These are phyloP conservation scores for Chaetodon trifascialis DNA, from an alignment of 2,113 vertebrate genomes.

Conservation along the genomic window DNA sequence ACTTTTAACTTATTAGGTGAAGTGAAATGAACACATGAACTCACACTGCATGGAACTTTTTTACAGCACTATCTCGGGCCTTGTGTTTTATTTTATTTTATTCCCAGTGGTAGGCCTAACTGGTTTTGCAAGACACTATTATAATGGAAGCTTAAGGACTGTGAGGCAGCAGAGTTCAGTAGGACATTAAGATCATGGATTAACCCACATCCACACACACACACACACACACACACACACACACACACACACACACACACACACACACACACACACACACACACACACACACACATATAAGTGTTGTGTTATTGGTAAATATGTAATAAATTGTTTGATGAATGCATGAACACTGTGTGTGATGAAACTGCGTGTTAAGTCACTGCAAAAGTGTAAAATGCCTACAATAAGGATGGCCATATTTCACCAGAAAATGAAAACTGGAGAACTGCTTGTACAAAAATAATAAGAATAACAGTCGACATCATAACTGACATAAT, in stretches of 20 bases:
- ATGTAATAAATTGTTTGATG: slow-evolving; percentile 60
- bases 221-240: neutral
- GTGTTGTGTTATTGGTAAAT: slow-evolving; percentile 38
- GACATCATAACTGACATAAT: neutral
- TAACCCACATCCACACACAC: neutral
- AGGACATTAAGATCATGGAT: neutral
- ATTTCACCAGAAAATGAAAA: slow-evolving; percentile 16
- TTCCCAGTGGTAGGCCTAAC: neutral
- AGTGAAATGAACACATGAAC: neutral
- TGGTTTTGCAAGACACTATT: slow-evolving; percentile 39
- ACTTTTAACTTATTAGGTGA: slow-evolving; percentile 31
- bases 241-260: neutral
- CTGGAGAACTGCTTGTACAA: neutral
- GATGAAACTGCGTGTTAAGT: too few species aligned
- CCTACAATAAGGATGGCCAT: neutral
- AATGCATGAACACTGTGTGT: slow-evolving; percentile 41
- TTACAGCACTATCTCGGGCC: neutral
- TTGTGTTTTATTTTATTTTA: slow-evolving; percentile 1
- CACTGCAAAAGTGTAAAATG: neutral
- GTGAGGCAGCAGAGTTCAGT: neutral
- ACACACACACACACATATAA: neutral
- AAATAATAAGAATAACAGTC: neutral
- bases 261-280: too few species aligned
- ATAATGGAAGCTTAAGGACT: neutral
- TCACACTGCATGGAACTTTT: slow-evolving; percentile 34